phyloP scores from a whole-genome alignment of 2,113 vertebrate genomes.

The Hoplias malabaricus region DNA sequence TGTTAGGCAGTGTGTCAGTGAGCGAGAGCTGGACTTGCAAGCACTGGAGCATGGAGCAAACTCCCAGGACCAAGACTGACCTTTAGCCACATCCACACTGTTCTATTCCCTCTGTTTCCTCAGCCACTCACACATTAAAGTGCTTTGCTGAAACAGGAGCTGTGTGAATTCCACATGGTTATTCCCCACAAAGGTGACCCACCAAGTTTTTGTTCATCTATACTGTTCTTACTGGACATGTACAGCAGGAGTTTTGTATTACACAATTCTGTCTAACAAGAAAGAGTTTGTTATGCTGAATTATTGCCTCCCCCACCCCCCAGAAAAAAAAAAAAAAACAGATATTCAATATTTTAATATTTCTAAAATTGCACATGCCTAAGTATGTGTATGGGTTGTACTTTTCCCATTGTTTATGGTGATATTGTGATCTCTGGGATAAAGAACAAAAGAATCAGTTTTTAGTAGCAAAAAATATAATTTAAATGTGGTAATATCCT shows the following conservation, averaged over 20 bases:
- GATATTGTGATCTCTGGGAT: too few relatives aligned
- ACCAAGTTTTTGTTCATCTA: conserved; percentile 18
- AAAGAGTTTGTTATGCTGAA: not conserved
- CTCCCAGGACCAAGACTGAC: conserved; percentile 54
- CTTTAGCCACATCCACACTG: conserved; percentile 12
- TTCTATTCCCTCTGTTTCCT: conserved; percentile 17
- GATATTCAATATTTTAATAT: too few relatives aligned
- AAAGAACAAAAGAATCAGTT: too few relatives aligned
- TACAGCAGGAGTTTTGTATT: not conserved
- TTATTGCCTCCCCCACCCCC: too few relatives aligned
- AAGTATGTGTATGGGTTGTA: too few relatives aligned
- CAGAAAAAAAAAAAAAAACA: too few relatives aligned
- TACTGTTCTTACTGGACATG: not conserved
- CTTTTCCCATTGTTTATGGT: too few relatives aligned
- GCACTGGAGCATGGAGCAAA: conserved; percentile 53
- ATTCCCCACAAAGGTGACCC: conserved; percentile 35
- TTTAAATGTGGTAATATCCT: too few relatives aligned
- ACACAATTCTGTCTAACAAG: not conserved
- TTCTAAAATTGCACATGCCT: too few relatives aligned
- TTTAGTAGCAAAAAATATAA: too few relatives aligned
- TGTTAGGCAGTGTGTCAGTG: conserved; percentile 22
- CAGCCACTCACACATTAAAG: conserved; percentile 53
- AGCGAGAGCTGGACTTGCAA: conserved; percentile 44
- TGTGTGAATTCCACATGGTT: conserved; percentile 61
- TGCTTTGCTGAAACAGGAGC: conserved; percentile 61